Conservation (phyloP, 2,888 invertebrate genomes). For the Limnephilus lunatus region DNA sequence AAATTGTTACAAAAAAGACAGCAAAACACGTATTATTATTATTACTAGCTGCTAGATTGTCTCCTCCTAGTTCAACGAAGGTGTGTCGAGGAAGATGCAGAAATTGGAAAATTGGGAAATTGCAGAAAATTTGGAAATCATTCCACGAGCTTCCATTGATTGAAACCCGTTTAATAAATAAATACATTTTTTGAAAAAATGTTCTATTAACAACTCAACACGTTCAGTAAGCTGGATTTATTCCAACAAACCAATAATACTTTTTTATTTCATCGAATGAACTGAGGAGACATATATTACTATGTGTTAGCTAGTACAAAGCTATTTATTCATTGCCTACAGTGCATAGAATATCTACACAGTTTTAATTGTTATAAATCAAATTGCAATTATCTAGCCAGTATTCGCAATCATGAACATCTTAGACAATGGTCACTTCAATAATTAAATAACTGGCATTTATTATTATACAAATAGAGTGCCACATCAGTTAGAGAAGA, state of each 20-base stretch:
- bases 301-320: too few relatives aligned
- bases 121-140: background rate
- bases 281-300: background rate
- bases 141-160: background rate
- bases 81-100: too few relatives aligned
- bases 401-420: background rate
- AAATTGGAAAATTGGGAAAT: too few relatives aligned
- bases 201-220: background rate
- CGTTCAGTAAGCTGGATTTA: background rate
- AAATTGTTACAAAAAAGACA: too few relatives aligned
- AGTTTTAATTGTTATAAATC: too few relatives aligned
- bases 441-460: background rate
- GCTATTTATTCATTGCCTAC: too few relatives aligned
- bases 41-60: background rate
- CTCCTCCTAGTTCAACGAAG: background rate
- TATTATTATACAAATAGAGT: background rate
- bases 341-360: too few relatives aligned
- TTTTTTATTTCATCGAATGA: background rate
- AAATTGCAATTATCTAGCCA: too few relatives aligned
- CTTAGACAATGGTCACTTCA: background rate
- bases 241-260: background rate
- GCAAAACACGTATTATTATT: too few relatives aligned
- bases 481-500: background rate
- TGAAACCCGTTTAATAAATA: background rate
- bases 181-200: background rate